Base-by-base conservation (phyloP, 2,797 vertebrate species). In the Poliocrania exsul region DNA sequence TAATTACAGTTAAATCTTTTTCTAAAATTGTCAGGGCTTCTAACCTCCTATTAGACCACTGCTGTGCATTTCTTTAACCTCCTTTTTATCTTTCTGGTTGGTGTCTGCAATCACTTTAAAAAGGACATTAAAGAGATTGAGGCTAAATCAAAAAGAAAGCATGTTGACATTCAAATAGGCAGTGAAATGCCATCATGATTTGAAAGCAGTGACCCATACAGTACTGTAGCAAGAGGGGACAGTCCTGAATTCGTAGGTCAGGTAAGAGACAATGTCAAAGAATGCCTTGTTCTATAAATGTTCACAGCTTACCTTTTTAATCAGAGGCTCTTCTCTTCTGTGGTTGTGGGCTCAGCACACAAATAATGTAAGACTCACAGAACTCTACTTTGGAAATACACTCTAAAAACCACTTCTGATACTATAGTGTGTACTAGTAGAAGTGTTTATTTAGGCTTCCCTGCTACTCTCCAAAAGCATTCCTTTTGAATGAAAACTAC, bases 91-190 rank as follows among this genome's bases (percentile, higher is more conserved):
- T 97, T 95, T 92, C 80, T 94, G 91, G 58, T 89, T 96, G 81
- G 78, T 95, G 84, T 95, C 86, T 89, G 81, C 90, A 96, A 94
- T 89, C 83, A 65, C 57, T 94, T 92, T 74, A 96, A 93, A 95
- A 96, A 81, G 74, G 92, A 84, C 77, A 81, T 88, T 96, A 95
- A 94, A 95, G 90, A 54, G 83, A 92, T 95, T 95, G 92, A 95
- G 94, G 60, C 93, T 94, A 96, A 96, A 93, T 95, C 90, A 92
- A 87, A 96, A 92, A 94, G 88, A 93, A 96, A 85, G 88, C 84
- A 87, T 94, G 75, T 92, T 94, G 81, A 82, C 94, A 95, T 57
- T 93, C 81, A 94, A 95, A 93, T 93, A 95, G 92, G 87, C 86
- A 93, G 88, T 94, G 94, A 95, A 95, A 94, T 96, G 83, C 81